Evolutionary conservation across 2,113 vertebrate species (phyloP).

Genomic region (Sinocyclocheilus anophthalmus): DNA sequence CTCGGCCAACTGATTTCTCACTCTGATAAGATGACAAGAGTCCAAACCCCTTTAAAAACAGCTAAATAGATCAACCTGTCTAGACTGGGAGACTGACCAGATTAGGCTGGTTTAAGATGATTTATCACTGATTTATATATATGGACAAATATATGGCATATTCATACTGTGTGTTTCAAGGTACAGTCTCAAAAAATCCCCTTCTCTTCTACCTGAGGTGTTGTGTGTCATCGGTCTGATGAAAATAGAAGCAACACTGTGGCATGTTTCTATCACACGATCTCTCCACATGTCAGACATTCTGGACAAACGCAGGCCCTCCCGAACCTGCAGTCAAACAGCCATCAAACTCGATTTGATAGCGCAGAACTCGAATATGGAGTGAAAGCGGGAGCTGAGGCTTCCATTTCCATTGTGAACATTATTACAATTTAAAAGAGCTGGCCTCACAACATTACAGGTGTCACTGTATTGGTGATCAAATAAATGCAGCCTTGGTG

Average conservation of each 20-base stretch:
- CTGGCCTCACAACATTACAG: too few relatives aligned
- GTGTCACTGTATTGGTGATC: too few relatives aligned
- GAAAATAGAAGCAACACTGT: slow-evolving; percentile 8
- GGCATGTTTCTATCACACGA: slow-evolving; percentile 40
- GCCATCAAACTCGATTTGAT: slow-evolving; percentile 37
- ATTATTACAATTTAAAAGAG: too few relatives aligned
- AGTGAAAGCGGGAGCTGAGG: slow-evolving; percentile 30
- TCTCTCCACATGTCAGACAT: slow-evolving; percentile 21
- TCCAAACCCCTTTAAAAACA: not conserved
- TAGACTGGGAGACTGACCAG: not conserved
- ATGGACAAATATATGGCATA: not conserved
- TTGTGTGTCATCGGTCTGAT: not conserved
- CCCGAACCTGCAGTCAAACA: slow-evolving; percentile 41
- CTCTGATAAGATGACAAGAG: not conserved
- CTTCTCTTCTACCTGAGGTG: slow-evolving; percentile 5
- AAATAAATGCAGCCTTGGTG: too few relatives aligned
- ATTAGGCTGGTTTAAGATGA: not conserved
- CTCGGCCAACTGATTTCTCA: not conserved
- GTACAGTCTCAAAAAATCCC: not conserved
- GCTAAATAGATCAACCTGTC: not conserved
- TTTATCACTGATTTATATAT: not conserved
- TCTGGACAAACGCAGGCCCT: slow-evolving; percentile 31
- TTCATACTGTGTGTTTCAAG: not conserved
- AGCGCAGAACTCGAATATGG: slow-evolving; percentile 1
- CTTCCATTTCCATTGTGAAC: too few relatives aligned